Base-by-base conservation (phyloP, 2,888 invertebrate species). In the Cerastis leucographa region DNA sequence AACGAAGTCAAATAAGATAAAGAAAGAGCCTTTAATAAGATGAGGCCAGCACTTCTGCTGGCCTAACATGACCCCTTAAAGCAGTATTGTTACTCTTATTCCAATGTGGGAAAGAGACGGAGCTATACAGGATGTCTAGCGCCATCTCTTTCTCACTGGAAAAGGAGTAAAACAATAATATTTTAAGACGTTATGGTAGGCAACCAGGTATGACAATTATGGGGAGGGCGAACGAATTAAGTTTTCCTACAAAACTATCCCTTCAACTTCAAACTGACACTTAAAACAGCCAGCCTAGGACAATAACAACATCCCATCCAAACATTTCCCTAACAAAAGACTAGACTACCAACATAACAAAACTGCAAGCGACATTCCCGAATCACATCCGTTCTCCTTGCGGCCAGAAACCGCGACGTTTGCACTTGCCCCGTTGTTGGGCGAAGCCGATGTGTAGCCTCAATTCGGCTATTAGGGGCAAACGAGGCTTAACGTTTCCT, bases 361-460 rank as follows among this genome's bases (percentile, higher is more conserved):
- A 79, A 51, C 65, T 79, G 84, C 71, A 49, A 51, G 44, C 84
- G 76, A 80, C 83, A 80, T 80, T 42, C 46, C 74, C 35, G 56
- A 65, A 65, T 70, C 68, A 76, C 84, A 83, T 80, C 84, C 84
- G 76, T 76, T 44, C 46, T 65, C 61, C 56, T 83, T 80, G 83
- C 19, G 83, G 84, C 42, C n/a, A 51, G 56, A 59, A 84, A 83
- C 84, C 74, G 74, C 83, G 61, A 66, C 68, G 80, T 83, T 83
- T 71, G 83, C 80, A 61, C 73, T 74, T 35, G 64, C n/a, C n/a
- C 49, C 61, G 68, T 80, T 66, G 74, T 64, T 46, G 42, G 25
- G n/a, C 12, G 40, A 40, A 42, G 56, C 17, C 67, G 19, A 64
- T 62, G 42, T 56, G 73, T 25, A 54, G 46, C 46, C n/a, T 14